phyloP scores from a whole-genome alignment of 2,797 vertebrate species.

The Lagocephalus sceleratus region DNA sequence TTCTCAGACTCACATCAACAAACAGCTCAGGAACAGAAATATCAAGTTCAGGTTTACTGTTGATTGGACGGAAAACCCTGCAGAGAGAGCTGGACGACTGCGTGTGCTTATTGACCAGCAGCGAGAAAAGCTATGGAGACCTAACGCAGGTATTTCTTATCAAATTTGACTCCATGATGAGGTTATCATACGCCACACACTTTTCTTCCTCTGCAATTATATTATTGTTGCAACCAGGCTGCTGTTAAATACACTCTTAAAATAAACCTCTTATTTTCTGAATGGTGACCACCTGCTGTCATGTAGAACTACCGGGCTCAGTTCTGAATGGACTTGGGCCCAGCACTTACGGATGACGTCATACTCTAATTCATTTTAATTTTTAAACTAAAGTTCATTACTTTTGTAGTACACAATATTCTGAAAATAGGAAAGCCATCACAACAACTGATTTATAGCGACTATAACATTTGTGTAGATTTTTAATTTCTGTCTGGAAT shows the following conservation, averaged over 20 bases:
- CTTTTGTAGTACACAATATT: too few relatives aligned
- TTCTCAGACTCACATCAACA: constrained; percentile 54
- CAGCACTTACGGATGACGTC: too few relatives aligned
- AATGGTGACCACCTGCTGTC: constrained; percentile 12
- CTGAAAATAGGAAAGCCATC: too few relatives aligned
- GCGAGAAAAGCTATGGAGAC: constrained; percentile 61
- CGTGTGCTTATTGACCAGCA: constrained; percentile 39
- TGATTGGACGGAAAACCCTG: constrained; percentile 11
- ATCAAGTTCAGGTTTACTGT: constrained; percentile 4
- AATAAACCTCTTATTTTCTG: constrained; percentile 9
- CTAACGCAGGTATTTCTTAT: constrained; percentile 63
- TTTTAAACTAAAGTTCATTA: too few relatives aligned
- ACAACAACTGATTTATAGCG: too few relatives aligned
- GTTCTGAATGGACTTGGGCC: too few relatives aligned
- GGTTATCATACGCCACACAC: neutral
- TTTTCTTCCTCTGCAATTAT: too few relatives aligned
- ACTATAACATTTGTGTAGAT: too few relatives aligned
- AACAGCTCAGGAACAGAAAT: constrained; percentile 20
- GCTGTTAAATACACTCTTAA: neutral
- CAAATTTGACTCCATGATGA: neutral
- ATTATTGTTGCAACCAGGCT: neutral
- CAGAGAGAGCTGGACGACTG: constrained; percentile 46
- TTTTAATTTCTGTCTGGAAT: too few relatives aligned
- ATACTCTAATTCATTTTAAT: too few relatives aligned
- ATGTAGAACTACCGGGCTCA: neutral